Conservation (phyloP, 2,797 vertebrate species). For the Thalassophryne amazonica region DNA sequence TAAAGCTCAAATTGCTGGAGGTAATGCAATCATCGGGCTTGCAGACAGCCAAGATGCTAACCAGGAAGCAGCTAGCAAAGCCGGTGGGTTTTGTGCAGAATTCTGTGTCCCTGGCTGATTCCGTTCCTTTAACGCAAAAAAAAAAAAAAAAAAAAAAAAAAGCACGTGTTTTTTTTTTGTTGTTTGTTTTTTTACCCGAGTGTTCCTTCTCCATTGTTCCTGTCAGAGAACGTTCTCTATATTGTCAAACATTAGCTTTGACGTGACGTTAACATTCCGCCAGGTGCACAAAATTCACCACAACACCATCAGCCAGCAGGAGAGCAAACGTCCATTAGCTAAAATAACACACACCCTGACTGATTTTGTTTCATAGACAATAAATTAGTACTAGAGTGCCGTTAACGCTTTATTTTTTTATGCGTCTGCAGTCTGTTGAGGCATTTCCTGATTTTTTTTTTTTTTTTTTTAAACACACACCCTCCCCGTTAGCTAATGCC, state of each 20-base stretch:
- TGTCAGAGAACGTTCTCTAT: no score
- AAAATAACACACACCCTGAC: rapidly evolving
- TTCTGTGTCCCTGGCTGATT: neutral
- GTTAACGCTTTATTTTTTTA: neutral
- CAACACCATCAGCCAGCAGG: neutral
- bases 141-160: no score
- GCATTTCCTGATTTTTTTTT: conserved; percentile 67
- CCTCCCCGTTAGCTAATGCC: conserved; percentile 38
- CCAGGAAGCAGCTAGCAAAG: conserved; percentile 7
- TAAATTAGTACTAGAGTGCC: no score
- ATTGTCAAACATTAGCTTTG: no score
- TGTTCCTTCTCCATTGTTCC: no score
- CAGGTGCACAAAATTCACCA: neutral
- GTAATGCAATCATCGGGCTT: conserved; percentile 54
- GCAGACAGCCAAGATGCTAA: neutral
- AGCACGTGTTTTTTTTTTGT: no score
- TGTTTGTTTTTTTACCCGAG: no score
- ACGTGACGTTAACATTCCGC: neutral
- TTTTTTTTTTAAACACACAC: conserved; percentile 3
- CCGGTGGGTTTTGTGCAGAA: conserved; percentile 13
- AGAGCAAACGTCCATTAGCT: neutral
- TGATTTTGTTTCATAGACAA: rapidly evolving
- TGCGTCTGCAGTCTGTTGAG: conserved; percentile 16
- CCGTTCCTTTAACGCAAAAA: no score
- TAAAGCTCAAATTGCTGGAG: conserved; percentile 32